Percentiles rank a stretch among this genome's conserved stretches.
phyloP scores from a whole-genome alignment of 2,113 vertebrate species.

The Cariama cristata region DNA sequence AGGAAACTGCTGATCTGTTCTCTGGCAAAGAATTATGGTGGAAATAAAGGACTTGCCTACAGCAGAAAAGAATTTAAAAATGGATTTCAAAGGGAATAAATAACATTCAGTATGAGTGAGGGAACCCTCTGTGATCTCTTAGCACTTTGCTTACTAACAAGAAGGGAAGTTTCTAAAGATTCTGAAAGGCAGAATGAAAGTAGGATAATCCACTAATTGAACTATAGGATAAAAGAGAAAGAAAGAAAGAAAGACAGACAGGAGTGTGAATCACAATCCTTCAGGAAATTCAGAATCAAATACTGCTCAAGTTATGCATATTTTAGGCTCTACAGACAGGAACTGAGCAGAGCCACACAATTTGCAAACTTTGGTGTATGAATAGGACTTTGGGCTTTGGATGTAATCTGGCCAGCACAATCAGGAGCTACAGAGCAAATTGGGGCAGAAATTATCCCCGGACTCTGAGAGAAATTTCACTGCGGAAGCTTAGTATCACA shows the following conservation, averaged over 20 bases:
- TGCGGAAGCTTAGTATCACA: background rate
- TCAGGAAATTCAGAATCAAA: background rate
- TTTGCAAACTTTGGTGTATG: background rate
- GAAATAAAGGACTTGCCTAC: conserved; percentile 56
- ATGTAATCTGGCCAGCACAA: background rate
- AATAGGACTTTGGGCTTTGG: background rate
- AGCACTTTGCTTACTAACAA: conserved; percentile 18
- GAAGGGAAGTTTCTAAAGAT: conserved; percentile 5
- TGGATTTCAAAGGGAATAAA: conserved; percentile 63
- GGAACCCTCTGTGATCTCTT: background rate
- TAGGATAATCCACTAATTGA: background rate
- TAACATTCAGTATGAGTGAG: background rate
- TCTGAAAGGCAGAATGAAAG: conserved; percentile 21
- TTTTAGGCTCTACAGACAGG: background rate
- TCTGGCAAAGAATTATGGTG: conserved; percentile 18
- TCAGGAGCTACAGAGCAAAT: background rate
- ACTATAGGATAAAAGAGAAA: background rate
- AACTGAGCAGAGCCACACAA: background rate
- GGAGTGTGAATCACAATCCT: background rate
- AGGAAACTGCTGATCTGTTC: conserved; percentile 60
- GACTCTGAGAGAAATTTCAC: background rate
- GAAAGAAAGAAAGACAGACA: background rate
- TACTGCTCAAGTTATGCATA: background rate
- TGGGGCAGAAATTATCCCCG: background rate
- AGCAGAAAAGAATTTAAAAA: conserved; percentile 48